Base-by-base conservation (phyloP, 2,888 invertebrate genomes). In the Dasysyrphus albostriatus region DNA sequence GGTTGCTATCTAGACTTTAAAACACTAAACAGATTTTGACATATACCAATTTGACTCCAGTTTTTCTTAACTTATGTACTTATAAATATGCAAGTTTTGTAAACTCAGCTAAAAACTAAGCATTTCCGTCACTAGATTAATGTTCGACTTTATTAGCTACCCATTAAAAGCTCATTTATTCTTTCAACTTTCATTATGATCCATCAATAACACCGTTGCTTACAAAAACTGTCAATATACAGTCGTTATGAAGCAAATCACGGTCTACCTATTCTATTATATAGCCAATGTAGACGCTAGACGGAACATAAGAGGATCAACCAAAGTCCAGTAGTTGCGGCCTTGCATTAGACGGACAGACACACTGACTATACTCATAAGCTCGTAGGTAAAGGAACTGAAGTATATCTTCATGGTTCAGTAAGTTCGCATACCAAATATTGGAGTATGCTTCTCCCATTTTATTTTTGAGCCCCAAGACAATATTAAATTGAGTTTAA, bases 181-280 rank as follows among this genome's bases (percentile, higher is more conserved):
- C 63, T 70, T 58, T 59, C 29, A 65, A 72, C 58, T 39, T 44
- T 42, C 29, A 81, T 76, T 73, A 80, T 51, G 65, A 69, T 61
- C 51, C 59, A 85, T 77, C 72, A 73, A 85, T 47, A 72, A 77
- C 42, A n/a, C 44, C 6, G 67, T 72, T 32, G 29, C 65, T 63
- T 75, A 58, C 65, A 51, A 49, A 80, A 81, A 73, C 84, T 76
- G 84, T 76, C 81, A 73, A 67, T 76, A 67, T 76, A 77, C 59
- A 67, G 54, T 70, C 61, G 69, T 72, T 85, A 77, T 58, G 7
- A 59, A 76, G 29, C 65, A 24, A 47, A 85, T 51, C 81, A 81
- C 47, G 49, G 10, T 56, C 14, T 47, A n/a, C 5, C 34, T 54
- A 59, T 44, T 56, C 29, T 24, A 34, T 24, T 47, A 42, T 3